phyloP scores from a whole-genome alignment of 2,888 invertebrate species.

The Cantharis rustica region DNA sequence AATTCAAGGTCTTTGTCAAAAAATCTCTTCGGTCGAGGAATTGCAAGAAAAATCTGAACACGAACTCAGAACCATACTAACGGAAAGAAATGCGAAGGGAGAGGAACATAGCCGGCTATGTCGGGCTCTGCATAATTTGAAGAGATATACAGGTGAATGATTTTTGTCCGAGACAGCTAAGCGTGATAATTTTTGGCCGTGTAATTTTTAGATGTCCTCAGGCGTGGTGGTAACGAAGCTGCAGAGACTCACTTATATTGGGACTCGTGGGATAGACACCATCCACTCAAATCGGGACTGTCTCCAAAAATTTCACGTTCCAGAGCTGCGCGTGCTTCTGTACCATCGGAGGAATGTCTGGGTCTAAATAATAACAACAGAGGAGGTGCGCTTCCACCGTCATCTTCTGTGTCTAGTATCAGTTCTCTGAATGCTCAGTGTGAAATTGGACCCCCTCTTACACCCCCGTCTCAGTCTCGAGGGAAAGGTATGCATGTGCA shows the following conservation, averaged over 20 bases:
- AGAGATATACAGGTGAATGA: constrained; percentile 76
- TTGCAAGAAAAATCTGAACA: constrained; percentile 83
- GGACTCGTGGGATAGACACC: constrained; percentile 88
- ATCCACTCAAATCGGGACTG: constrained; percentile 52
- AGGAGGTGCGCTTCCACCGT: constrained; percentile 58
- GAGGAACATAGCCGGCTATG: constrained; percentile 84
- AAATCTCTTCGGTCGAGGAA: constrained; percentile 76
- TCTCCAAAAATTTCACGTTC: constrained; percentile 58
- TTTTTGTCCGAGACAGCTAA: not conserved
- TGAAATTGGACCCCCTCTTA: constrained; percentile 47
- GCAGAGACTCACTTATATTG: constrained; percentile 78
- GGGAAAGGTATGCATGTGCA: constrained; percentile 52
- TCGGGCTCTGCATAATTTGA: constrained; percentile 83
- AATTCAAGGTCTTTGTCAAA: constrained; percentile 74
- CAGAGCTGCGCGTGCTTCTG: constrained; percentile 60
- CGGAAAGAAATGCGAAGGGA: constrained; percentile 68
- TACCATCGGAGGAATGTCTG: constrained; percentile 65
- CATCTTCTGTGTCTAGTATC: constrained; percentile 60
- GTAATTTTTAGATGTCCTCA: constrained; percentile 61
- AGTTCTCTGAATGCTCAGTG: constrained; percentile 56
- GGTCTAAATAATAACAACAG: constrained; percentile 56
- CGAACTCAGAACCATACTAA: constrained; percentile 76
- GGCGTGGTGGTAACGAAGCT: constrained; percentile 61
- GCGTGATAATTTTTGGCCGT: not conserved
- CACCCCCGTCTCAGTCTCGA: constrained; percentile 50